Percentiles rank a stretch among this genome's conserved stretches.
phyloP scores from a whole-genome alignment of 2,888 invertebrate genomes.

The Uloborus plumipes region DNA sequence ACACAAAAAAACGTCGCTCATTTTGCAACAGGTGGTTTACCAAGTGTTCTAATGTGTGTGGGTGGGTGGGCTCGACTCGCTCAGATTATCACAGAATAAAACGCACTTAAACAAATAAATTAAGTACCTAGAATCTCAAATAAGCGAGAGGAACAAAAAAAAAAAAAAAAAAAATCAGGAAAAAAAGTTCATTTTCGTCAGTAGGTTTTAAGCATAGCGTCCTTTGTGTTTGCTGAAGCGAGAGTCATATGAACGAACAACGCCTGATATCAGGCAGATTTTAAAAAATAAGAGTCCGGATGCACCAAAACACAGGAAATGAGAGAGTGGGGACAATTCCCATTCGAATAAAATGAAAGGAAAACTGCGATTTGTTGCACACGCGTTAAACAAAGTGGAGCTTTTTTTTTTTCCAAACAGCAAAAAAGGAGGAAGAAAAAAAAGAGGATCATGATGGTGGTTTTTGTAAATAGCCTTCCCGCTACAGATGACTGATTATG shows the following conservation, averaged over 20 bases:
- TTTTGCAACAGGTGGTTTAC: constrained; percentile 19
- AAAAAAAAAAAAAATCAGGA: not conserved
- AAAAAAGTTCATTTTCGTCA: constrained; percentile 58
- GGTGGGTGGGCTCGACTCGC: not conserved
- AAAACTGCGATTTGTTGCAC: constrained; percentile 39
- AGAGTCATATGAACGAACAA: constrained; percentile 48
- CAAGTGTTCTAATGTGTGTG: constrained; percentile 16
- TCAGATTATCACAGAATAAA: not conserved
- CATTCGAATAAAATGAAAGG: constrained; percentile 20
- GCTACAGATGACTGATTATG: too few relatives aligned
- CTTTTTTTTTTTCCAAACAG: not conserved
- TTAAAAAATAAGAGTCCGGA: constrained; percentile 45
- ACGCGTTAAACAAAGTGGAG: constrained; percentile 6
- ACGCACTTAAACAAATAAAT: constrained; percentile 26
- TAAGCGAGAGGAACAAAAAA: not conserved
- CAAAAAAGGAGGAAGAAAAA: too few relatives aligned
- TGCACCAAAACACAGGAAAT: constrained; percentile 44
- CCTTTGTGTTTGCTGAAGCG: constrained; percentile 47
- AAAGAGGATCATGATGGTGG: too few relatives aligned
- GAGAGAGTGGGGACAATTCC: constrained; percentile 19
- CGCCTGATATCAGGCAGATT: constrained; percentile 41
- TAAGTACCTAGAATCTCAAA: constrained; percentile 11
- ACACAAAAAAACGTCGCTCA: not conserved
- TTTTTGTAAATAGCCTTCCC: too few relatives aligned
- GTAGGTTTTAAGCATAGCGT: constrained; percentile 48